Base-by-base conservation (phyloP, 2,113 vertebrate genomes). In the Odontesthes bonariensis region DNA sequence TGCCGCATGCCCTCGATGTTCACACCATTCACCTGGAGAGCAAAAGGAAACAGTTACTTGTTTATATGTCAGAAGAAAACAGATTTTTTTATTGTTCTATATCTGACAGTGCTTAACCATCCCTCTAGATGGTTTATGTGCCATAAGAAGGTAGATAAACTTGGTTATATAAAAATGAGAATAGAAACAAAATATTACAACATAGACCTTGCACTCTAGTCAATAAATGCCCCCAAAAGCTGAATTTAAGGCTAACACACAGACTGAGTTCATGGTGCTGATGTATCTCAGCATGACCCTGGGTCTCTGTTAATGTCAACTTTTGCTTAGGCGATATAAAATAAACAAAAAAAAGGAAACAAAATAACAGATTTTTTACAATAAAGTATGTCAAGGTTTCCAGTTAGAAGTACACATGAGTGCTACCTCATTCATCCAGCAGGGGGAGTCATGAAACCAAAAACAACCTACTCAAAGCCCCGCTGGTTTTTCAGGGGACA, bases 1-100 rank as follows among this genome's bases (percentile, higher is more conserved):
- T 98, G 97, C 52, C 96, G 94, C 94, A 98, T 94, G 0, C 94
- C 94, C 73, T 99, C 97, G 55, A 99, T 96, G 1, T 96, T 99
- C 32, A 96, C 91, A 0, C 97, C 97, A 0, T 99, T 99, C 57
- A 98, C 98, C 97, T 98, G 91, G n/a, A 56, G 9, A 27, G 14
- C 11, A 58, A 20, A 42, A 3, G 19, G 4, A 46, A 6, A 16
- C 11, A 12, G 12, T 69, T 20, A 1, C 5, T 47, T 22, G 11
- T 10, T 35, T 7, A 9, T 7, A 9, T 19, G 46, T 12, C 14
- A 57, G 22, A 59, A 33, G 0, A n/a, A 71, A 19, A 35, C 22
- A 22, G 9, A 32, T 8, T 27, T 54, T 38, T 66, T 1, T 38
- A 19, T n/a, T 49, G 5, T 8, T 16, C 1, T 19, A n/a, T 16